phyloP scores from a whole-genome alignment of 1,140 invertebrate species.

The Anadara kagoshimensis region DNA sequence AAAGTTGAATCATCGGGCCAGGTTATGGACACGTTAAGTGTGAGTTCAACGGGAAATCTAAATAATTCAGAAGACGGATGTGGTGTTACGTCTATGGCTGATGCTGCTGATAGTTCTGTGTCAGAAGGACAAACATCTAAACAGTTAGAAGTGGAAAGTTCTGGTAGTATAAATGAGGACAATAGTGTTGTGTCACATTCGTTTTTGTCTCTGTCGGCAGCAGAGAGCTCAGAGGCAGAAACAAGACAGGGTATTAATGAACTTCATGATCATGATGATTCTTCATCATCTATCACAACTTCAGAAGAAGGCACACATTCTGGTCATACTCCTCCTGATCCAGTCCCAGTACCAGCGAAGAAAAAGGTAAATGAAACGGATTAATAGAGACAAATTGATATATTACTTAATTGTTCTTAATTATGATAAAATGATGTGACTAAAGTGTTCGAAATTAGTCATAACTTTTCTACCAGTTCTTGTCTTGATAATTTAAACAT shows the following conservation, averaged over 20 bases:
- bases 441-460: no score
- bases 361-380: conserved; percentile 74
- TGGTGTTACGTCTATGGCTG: no score
- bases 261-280: conserved; percentile 11
- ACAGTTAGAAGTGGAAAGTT: no score
- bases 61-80: no score
- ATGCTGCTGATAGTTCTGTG: conserved; percentile 9
- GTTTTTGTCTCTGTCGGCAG: not conserved
- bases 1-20: not conserved
- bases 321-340: conserved; percentile 32
- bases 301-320: not conserved
- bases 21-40: conserved; percentile 1
- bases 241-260: no score
- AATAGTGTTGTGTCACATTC: not conserved
- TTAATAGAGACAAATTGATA: no score
- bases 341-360: conserved; percentile 66
- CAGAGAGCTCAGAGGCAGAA: not conserved
- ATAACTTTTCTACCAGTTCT: no score
- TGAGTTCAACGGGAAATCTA: no score
- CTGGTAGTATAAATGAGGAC: not conserved
- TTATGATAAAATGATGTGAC: no score
- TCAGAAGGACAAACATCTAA: not conserved
- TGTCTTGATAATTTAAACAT: no score
- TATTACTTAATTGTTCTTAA: no score
- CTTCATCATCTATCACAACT: conserved; percentile 6